These are phyloP conservation scores for Prostheceraeus crozeri DNA, from an alignment of 2,888 invertebrate species.

Conservation along the genomic window DNA sequence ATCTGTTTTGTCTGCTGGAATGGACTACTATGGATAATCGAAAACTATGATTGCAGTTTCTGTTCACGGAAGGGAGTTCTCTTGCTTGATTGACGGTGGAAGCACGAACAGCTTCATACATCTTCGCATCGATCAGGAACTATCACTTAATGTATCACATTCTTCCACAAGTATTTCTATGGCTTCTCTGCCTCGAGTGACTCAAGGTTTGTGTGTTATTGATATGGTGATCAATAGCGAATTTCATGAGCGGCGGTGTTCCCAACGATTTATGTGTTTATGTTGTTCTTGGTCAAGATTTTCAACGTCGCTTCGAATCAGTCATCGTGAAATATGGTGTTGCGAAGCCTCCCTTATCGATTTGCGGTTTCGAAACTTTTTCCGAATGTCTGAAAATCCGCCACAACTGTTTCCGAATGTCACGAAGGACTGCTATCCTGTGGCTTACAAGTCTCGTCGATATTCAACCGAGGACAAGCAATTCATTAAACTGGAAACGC, in stretches of 20 bases:
- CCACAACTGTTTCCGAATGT: slow-evolving; percentile 29
- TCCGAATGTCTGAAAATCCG: slow-evolving; percentile 11
- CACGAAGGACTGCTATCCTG: slow-evolving; percentile 26
- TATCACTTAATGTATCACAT: slow-evolving; percentile 1
- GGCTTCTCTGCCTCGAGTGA: slow-evolving; percentile 6
- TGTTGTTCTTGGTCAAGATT: slow-evolving; percentile 31
- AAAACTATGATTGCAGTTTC: too few species aligned
- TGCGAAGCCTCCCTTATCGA: slow-evolving; percentile 6
- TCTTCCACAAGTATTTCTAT: background rate
- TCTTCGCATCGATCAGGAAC: slow-evolving; percentile 1
- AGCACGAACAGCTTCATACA: slow-evolving; percentile 23
- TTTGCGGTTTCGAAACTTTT: slow-evolving; percentile 28
- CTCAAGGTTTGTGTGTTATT: slow-evolving; percentile 3
- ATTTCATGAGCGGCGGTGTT: slow-evolving; percentile 7
- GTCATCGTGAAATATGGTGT: slow-evolving; percentile 21
- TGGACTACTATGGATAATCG: too few species aligned
- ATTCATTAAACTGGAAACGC: too few species aligned
- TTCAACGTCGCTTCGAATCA: slow-evolving; percentile 9
- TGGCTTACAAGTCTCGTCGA: too few species aligned
- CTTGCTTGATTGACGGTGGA: slow-evolving; percentile 31
- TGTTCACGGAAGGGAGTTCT: slow-evolving; percentile 12
- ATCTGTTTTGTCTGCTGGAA: too few species aligned
- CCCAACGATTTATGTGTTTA: slow-evolving; percentile 3
- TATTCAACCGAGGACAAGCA: too few species aligned
- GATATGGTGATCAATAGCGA: slow-evolving; percentile 7